Conservation (phyloP, 2,888 invertebrate genomes). For the Folsomia candida region DNA sequence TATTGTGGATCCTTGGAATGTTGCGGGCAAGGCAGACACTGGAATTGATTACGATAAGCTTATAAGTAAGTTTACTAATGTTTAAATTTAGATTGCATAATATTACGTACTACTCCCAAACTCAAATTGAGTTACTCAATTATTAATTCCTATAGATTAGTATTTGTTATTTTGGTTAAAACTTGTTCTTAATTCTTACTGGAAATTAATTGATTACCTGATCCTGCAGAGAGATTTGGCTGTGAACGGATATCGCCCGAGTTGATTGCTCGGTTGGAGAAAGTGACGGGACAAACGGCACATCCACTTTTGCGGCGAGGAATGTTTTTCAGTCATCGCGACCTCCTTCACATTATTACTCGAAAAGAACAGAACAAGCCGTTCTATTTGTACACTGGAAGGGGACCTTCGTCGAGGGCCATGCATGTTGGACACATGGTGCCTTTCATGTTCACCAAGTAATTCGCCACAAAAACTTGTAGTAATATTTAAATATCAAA, state of each 20-base stretch:
- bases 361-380: slow-evolving; percentile 84
- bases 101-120: too few species aligned
- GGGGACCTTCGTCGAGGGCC: slow-evolving; percentile 92
- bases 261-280: slow-evolving; percentile 79
- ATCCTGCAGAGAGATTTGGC: slow-evolving; percentile 91
- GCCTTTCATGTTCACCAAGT: slow-evolving; percentile 94
- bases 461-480: slow-evolving; percentile 52
- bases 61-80: slow-evolving; percentile 86
- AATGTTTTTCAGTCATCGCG: slow-evolving; percentile 97
- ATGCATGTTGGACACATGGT: slow-evolving; percentile 97
- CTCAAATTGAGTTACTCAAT: too few species aligned
- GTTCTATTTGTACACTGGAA: slow-evolving; percentile 94
- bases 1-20: slow-evolving; percentile 95
- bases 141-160: too few species aligned
- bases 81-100: too few species aligned
- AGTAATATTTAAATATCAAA: background rate
- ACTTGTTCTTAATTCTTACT: slow-evolving; percentile 53
- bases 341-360: slow-evolving; percentile 80
- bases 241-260: slow-evolving; percentile 84
- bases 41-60: slow-evolving; percentile 98
- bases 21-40: slow-evolving; percentile 76
- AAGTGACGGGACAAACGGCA: slow-evolving; percentile 76
- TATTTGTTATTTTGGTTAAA: too few species aligned
- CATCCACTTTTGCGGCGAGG: slow-evolving; percentile 89
- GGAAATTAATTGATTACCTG: too few species aligned